Conservation (phyloP, 2,113 vertebrate genomes). For the Desmodus rotundus region DNA sequence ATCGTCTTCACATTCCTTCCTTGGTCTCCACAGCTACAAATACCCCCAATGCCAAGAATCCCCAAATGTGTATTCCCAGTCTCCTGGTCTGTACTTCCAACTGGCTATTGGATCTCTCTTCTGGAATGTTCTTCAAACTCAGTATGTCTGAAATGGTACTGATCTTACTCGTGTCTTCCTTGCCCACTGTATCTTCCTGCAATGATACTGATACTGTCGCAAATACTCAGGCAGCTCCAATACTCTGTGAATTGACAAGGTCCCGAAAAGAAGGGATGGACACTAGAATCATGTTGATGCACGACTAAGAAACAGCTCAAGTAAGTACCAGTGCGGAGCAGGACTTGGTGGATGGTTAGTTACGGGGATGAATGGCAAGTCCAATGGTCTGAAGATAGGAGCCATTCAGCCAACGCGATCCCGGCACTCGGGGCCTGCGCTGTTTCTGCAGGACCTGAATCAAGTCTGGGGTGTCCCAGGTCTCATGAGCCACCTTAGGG, state of each 20-base stretch:
- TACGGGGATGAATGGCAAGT: background rate
- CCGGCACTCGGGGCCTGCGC: background rate
- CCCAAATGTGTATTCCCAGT: background rate
- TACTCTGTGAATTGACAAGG: background rate
- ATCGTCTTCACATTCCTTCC: background rate
- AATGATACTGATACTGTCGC: background rate
- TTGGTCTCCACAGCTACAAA: background rate
- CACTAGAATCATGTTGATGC: background rate
- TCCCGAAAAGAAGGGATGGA: background rate
- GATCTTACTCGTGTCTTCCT: background rate
- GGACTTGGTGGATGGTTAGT: background rate
- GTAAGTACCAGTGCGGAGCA: background rate
- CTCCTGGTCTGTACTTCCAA: background rate
- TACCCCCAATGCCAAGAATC: background rate
- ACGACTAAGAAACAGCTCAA: background rate
- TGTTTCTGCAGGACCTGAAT: background rate
- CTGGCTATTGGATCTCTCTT: background rate
- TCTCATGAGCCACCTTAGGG: background rate
- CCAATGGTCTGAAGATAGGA: background rate
- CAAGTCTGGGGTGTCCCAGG: background rate
- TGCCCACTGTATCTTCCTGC: background rate
- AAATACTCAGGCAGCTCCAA: background rate
- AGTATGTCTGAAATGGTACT: background rate
- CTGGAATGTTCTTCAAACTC: background rate
- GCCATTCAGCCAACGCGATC: background rate